Base-by-base conservation (phyloP, 2,888 invertebrate genomes). In the Polylopha cassiicola region DNA sequence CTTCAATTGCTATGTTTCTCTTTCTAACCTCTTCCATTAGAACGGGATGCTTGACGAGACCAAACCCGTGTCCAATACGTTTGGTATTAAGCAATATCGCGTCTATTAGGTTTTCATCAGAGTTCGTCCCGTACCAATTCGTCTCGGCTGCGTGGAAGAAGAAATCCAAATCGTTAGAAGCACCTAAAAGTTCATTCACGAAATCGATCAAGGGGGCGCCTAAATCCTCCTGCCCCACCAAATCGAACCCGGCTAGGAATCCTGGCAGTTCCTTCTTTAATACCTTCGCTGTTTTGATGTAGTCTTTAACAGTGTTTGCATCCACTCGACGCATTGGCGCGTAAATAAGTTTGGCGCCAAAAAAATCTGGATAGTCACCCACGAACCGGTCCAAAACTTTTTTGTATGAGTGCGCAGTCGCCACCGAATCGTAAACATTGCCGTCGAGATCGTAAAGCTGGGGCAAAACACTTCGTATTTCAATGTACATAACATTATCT, bases 141-240 rank as follows among this genome's bases (percentile, higher is more conserved):
- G 94, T 94, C 75, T 95, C 94, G 1, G 93, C 95, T 0, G 94
- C 92, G 59, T 95, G 94, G 47, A 94, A 92, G 58, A 90, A 93
- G 53, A 89, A 91, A 34, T 90, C 84, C 3, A 93, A 67, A 2
- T 86, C 67, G 0, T 85, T 65, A 0, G 84, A 69, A 8, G 86
- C 64, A 23, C 75, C 58, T 4, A 84, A 57, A 3, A 94, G 58
- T 46, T 88, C 75, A 0, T 88, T 70, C 0, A 89, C 61, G 52
- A 90, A 92, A 1, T 89, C 78, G 20, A 82, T 72, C 0, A 91
- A 70, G 0, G 92, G 89, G 11, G 73, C 61, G 0, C 93, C 93
- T 37, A 87, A 72, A 56, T 95, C 94, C 71, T 95, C 95, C 58
- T 92, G 92, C 0, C 94, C 94, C 0, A 94, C 93, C 42, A 95